Evolutionary conservation across 2,113 vertebrate genomes (phyloP).

Genomic region (Tetrao urogallus): DNA sequence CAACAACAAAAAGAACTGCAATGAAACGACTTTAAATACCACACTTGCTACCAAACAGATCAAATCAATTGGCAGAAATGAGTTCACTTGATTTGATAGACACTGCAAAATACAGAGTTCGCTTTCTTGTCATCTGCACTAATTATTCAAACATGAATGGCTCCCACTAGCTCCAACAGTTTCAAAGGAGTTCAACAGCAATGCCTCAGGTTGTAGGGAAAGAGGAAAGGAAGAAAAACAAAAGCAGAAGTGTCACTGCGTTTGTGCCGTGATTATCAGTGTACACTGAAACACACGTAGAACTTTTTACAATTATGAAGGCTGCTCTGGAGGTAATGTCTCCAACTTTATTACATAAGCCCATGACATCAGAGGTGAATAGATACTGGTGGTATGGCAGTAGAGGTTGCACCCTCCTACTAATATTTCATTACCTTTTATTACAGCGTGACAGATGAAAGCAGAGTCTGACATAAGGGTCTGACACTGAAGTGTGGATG

Average conservation of each 20-base stretch:
- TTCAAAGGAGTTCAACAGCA: not conserved
- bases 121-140: not conserved
- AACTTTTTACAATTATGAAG: not conserved
- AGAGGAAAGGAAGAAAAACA: not conserved
- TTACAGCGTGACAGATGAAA: too few species aligned
- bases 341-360: too few species aligned
- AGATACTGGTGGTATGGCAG: too few species aligned
- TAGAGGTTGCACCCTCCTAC: too few species aligned
- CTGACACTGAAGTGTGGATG: too few species aligned
- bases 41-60: not conserved
- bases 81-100: not conserved
- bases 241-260: not conserved
- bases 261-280: fast-evolving
- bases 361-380: too few species aligned
- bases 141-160: not conserved
- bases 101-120: not conserved
- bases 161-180: fast-evolving
- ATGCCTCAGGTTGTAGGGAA: not conserved
- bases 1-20: not conserved
- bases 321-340: too few species aligned
- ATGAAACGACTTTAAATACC: constrained; percentile 3
- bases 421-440: too few species aligned
- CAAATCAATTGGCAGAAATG: not conserved
- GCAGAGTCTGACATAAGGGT: too few species aligned
- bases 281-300: not conserved